Conservation (phyloP, 2,888 invertebrate species). For the Oeneis ivallda region DNA sequence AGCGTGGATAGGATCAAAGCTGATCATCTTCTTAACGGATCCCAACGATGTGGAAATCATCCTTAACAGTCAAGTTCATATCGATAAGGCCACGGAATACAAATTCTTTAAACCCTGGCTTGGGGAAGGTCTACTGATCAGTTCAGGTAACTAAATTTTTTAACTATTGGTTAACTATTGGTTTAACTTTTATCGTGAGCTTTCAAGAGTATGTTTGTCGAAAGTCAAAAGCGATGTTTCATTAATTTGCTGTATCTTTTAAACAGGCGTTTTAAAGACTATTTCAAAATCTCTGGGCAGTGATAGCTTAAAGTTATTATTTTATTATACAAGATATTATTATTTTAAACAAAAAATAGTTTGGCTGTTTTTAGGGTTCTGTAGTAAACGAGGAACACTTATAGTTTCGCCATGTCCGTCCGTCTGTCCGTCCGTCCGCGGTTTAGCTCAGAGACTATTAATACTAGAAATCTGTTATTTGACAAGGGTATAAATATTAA, state of each 20-base stretch:
- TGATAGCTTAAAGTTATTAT: no score
- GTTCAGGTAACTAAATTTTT: constrained; percentile 76
- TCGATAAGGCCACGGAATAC: constrained; percentile 88
- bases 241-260: not conserved
- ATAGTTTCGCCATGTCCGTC: no score
- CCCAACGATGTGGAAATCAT: constrained; percentile 88
- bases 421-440: no score
- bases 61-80: constrained; percentile 87
- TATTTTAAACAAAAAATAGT: no score
- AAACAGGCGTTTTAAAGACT: not conserved
- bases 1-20: constrained; percentile 86
- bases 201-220: not conserved
- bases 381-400: no score
- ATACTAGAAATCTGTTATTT: no score
- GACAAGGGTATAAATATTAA: no score
- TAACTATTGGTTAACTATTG: no score
- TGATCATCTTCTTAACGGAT: constrained; percentile 85
- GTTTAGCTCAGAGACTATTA: no score
- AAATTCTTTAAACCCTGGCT: constrained; percentile 90
- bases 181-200: not conserved
- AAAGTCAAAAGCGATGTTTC: not conserved
- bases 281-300: not conserved
- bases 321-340: no score
- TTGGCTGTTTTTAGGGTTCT: no score
- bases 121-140: constrained; percentile 89